A percentile compares a stretch with the other conserved stretches of the same genome.
These are phyloP conservation scores for Melieria crassipennis DNA, from an alignment of 2,888 invertebrate species.

Conservation along the genomic window DNA sequence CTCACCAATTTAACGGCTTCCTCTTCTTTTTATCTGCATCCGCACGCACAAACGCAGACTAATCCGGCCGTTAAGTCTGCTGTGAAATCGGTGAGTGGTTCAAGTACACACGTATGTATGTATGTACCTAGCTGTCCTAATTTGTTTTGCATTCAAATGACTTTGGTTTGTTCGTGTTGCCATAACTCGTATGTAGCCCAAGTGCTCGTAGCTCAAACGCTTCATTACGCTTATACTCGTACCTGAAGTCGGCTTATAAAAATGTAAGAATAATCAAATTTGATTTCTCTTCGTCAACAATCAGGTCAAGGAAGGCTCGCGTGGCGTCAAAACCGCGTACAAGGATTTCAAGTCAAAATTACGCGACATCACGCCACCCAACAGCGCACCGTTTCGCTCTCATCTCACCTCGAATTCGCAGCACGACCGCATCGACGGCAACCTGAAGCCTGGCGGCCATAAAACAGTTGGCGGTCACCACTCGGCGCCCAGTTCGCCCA, in stretches of 20 bases:
- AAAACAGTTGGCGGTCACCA: slow-evolving; percentile 51
- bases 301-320: slow-evolving; percentile 78
- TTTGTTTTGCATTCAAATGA: background rate
- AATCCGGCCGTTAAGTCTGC: slow-evolving; percentile 94
- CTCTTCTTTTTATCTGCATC: slow-evolving; percentile 20
- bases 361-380: slow-evolving; percentile 64
- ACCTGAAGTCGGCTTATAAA: background rate
- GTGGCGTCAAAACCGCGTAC: slow-evolving; percentile 81
- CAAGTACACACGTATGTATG: slow-evolving; percentile 7
- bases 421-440: slow-evolving; percentile 62
- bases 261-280: background rate
- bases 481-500: slow-evolving; percentile 76
- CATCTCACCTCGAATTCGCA: slow-evolving; percentile 58
- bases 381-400: slow-evolving; percentile 54
- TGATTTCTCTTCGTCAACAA: too few relatives aligned
- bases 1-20: slow-evolving; percentile 15
- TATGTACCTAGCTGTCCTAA: slow-evolving; percentile 7
- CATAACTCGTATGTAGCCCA: background rate
- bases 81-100: slow-evolving; percentile 87
- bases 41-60: slow-evolving; percentile 72
- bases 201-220: background rate
- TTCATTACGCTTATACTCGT: background rate
- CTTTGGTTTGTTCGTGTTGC: slow-evolving; percentile 13
- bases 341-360: slow-evolving; percentile 78
- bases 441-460: slow-evolving; percentile 32